Percentiles rank a stretch among this genome's conserved stretches.
phyloP scores from a whole-genome alignment of 2,113 vertebrate genomes.

The Arizona elegans region DNA sequence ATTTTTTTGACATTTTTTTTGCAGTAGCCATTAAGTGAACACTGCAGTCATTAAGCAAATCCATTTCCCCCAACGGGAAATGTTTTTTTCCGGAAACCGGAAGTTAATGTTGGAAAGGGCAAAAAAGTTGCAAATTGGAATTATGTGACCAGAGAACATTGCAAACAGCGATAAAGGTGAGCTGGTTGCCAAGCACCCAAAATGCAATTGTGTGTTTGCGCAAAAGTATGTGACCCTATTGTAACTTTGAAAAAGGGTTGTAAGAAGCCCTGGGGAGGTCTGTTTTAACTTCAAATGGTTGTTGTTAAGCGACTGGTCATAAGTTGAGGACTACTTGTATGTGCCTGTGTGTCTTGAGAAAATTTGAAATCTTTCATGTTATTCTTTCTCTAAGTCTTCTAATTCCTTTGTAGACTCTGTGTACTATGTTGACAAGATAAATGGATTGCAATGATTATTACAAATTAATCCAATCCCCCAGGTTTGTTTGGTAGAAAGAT shows the following conservation, averaged over 20 bases:
- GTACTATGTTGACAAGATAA: not conserved
- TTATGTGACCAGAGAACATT: not conserved
- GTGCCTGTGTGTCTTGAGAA: not conserved
- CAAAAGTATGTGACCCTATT: not conserved
- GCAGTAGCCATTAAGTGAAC: not conserved
- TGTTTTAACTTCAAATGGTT: not conserved
- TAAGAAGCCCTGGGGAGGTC: not conserved
- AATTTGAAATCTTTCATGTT: not conserved
- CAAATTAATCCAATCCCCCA: not conserved
- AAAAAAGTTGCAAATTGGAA: not conserved
- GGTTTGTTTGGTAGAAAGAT: not conserved
- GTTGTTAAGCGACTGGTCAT: not conserved
- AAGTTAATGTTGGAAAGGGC: not conserved
- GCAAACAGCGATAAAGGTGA: not conserved
- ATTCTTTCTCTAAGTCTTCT: not conserved
- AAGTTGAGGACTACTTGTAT: not conserved
- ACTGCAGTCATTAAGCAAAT: not conserved
- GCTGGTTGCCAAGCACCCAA: not conserved
- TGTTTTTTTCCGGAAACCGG: not conserved
- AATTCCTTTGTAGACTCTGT: not conserved
- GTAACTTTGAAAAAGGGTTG: not conserved
- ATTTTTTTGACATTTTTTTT: not conserved
- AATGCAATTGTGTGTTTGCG: accelerated
- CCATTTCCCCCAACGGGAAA: not conserved
- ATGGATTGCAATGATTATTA: not conserved